phyloP scores from a whole-genome alignment of 2,113 vertebrate species.

The Hyperopisus bebe region DNA sequence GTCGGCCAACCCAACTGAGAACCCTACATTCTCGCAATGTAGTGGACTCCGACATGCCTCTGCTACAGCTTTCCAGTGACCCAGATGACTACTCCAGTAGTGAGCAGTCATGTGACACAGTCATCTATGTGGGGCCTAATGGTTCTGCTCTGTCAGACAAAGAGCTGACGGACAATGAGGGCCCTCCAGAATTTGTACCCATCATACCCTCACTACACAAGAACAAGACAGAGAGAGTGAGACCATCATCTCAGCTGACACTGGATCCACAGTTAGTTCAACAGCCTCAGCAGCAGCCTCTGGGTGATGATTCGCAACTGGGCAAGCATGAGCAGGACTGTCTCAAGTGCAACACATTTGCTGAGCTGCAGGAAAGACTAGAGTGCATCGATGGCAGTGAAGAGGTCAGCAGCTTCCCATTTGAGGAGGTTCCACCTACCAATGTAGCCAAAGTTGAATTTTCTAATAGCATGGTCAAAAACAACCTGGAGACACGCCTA shows the following conservation, averaged over 20 bases:
- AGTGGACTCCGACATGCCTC: conserved; percentile 69
- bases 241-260: conserved; percentile 44
- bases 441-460: conserved; percentile 42
- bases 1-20: conserved; percentile 74
- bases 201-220: conserved; percentile 91
- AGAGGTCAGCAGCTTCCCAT: conserved; percentile 58
- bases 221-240: conserved; percentile 60
- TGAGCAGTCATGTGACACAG: conserved; percentile 90
- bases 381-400: conserved; percentile 84
- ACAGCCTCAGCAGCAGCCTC: conserved; percentile 28
- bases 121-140: conserved; percentile 84
- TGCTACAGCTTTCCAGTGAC: conserved; percentile 73
- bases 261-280: conserved; percentile 54
- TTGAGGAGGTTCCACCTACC: conserved; percentile 60
- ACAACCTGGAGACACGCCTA: conserved; percentile 46
- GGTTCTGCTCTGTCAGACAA: conserved; percentile 74
- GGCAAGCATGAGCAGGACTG: conserved; percentile 74
- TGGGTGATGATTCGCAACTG: conserved; percentile 47
- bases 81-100: conserved; percentile 85
- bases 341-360: conserved; percentile 95
- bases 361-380: conserved; percentile 88
- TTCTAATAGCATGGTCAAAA: conserved; percentile 37
- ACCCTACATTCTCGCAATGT: conserved; percentile 78
- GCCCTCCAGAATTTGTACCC: conserved; percentile 82
- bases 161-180: conserved; percentile 71